phyloP scores from a whole-genome alignment of 1,140 invertebrate species.

The Pseudomyrmex dendroicus region DNA sequence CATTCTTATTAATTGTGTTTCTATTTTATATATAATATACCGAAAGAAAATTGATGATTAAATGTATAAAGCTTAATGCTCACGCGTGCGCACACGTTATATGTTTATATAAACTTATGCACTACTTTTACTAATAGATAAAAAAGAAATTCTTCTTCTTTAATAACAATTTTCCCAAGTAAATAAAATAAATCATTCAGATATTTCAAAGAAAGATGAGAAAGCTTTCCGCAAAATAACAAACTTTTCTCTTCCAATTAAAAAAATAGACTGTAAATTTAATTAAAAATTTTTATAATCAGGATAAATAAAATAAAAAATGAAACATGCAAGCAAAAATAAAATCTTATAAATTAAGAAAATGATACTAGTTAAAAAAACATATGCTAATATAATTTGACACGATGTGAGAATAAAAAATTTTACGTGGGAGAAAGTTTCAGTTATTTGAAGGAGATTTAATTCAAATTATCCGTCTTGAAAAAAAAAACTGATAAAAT shows the following conservation, averaged over 20 bases:
- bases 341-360: not conserved
- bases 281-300: not conserved
- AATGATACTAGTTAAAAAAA: too few relatives aligned
- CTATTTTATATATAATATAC: not conserved
- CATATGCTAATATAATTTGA: constrained; percentile 3
- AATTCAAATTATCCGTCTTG: constrained; percentile 48
- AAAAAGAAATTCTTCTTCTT: not conserved
- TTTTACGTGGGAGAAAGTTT: not conserved
- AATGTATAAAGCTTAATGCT: not conserved
- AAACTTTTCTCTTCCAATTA: not conserved
- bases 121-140: not conserved
- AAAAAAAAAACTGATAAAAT: constrained; percentile 42
- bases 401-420: not conserved
- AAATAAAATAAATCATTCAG: not conserved
- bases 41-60: not conserved
- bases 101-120: not conserved
- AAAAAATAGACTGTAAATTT: not conserved
- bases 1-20: not conserved
- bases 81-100: too few relatives aligned
- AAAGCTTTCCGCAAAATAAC: not conserved
- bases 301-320: constrained; percentile 4
- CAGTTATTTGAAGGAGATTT: constrained; percentile 18
- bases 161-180: not conserved
- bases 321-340: not conserved
- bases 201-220: not conserved